phyloP scores from a whole-genome alignment of 1,140 invertebrate species.

The Gryllus bimaculatus region DNA sequence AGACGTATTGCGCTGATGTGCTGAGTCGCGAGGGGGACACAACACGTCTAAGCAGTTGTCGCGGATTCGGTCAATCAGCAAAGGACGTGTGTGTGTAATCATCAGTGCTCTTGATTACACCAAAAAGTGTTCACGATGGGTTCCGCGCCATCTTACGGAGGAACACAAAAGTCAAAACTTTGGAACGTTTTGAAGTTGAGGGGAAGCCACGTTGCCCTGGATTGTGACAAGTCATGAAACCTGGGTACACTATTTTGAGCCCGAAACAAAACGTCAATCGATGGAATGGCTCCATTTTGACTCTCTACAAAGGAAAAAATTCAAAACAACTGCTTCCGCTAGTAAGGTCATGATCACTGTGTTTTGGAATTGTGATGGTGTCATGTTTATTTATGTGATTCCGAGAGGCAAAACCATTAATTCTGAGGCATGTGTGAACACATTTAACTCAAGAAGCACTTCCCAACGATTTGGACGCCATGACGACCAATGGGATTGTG shows the following conservation, averaged over 20 bases:
- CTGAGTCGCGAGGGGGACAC: not conserved
- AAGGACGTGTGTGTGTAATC: not conserved
- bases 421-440: not conserved
- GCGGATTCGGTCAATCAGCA: constrained; percentile 9
- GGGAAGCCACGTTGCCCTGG: not conserved
- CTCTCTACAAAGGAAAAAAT: not conserved
- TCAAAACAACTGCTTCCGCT: not conserved
- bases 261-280: not conserved
- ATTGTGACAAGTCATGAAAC: not conserved
- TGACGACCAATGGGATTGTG: not conserved
- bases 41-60: not conserved
- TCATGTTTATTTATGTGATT: not conserved
- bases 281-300: not conserved
- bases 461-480: not conserved
- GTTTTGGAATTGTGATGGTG: not conserved
- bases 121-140: not conserved
- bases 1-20: no score
- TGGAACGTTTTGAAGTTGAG: not conserved
- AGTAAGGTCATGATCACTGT: not conserved
- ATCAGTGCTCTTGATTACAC: not conserved
- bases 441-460: not conserved
- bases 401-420: not conserved
- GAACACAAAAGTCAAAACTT: constrained; percentile 7
- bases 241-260: not conserved
- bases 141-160: not conserved